These are phyloP conservation scores for Scaptomyza flava DNA, from an alignment of 2,888 invertebrate species.

Conservation along the genomic window DNA sequence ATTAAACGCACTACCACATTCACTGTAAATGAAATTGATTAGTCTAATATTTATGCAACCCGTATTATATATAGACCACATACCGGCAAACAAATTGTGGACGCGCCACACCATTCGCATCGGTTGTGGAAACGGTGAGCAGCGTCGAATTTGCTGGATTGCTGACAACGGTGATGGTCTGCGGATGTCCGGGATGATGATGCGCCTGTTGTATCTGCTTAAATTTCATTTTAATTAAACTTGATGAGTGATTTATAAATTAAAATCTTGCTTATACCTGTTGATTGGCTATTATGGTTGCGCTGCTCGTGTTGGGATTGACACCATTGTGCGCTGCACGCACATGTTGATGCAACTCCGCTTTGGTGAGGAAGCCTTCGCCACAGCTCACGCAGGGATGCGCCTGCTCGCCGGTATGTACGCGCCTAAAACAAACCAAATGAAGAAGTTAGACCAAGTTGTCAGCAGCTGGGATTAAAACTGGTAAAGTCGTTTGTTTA, in stretches of 20 bases:
- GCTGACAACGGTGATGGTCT: conserved; percentile 84
- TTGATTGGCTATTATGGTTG: conserved; percentile 82
- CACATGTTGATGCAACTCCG: conserved; percentile 89
- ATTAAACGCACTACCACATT: conserved; percentile 88
- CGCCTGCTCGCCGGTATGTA: conserved; percentile 90
- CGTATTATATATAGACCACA: conserved; percentile 26
- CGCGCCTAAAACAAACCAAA: conserved; percentile 82
- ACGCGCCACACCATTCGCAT: conserved; percentile 82
- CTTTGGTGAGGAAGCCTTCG: conserved; percentile 90
- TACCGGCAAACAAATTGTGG: conserved; percentile 85
- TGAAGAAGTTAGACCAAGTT: not conserved
- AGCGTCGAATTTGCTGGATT: conserved; percentile 83
- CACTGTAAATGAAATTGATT: conserved; percentile 79
- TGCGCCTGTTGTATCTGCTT: conserved; percentile 83
- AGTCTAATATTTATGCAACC: not conserved
- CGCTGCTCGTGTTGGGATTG: conserved; percentile 84
- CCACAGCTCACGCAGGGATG: conserved; percentile 91
- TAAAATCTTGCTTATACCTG: conserved; percentile 75
- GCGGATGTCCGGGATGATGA: conserved; percentile 85
- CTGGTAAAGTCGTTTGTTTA: conserved; percentile 73
- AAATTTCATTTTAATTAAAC: conserved; percentile 79
- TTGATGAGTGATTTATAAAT: not conserved
- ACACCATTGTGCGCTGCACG: conserved; percentile 86
- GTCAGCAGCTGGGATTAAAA: not conserved
- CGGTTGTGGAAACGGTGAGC: conserved; percentile 82